phyloP scores from a whole-genome alignment of 1,140 invertebrate genomes.

The Trichogramma pretiosum region DNA sequence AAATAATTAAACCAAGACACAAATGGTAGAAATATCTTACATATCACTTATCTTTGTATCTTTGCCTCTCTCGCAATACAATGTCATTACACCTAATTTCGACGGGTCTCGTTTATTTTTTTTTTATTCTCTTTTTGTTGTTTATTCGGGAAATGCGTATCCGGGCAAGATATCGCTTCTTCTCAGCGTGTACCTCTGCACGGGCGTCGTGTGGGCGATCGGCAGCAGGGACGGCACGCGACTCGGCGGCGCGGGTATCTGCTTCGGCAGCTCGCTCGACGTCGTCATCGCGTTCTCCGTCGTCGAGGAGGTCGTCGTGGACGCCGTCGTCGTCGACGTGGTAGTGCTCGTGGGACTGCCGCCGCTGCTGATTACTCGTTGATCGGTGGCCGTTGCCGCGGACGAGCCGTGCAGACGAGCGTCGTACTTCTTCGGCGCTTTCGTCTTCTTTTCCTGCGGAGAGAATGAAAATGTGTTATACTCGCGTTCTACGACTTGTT shows the following conservation, averaged over 20 bases:
- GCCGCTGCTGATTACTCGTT: not conserved
- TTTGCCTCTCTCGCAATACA: too few relatives aligned
- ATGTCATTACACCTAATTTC: too few relatives aligned
- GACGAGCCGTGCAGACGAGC: not conserved
- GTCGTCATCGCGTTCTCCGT: constrained; percentile 36
- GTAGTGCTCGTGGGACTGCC: not conserved
- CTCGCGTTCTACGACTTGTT: constrained; percentile 21
- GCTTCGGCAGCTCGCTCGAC: constrained; percentile 42
- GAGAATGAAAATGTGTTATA: constrained; percentile 15
- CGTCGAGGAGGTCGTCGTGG: constrained; percentile 19
- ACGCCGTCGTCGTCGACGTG: constrained; percentile 1
- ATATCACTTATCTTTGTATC: too few relatives aligned
- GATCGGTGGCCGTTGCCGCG: too few relatives aligned
- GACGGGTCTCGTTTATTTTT: too few relatives aligned
- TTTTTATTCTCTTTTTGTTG: too few relatives aligned
- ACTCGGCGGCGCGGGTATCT: constrained; percentile 42
- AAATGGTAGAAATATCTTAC: too few relatives aligned
- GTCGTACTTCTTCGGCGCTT: constrained; percentile 22
- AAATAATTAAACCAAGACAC: too few relatives aligned
- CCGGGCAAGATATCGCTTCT: constrained; percentile 30
- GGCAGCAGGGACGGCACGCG: constrained; percentile 22
- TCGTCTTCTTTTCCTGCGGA: constrained; percentile 11
- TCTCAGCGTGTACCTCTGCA: constrained; percentile 28
- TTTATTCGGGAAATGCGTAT: constrained; percentile 25
- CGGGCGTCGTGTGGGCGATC: constrained; percentile 33